phyloP scores from a whole-genome alignment of 2,888 invertebrate species.

The Cosmopolites sordidus region DNA sequence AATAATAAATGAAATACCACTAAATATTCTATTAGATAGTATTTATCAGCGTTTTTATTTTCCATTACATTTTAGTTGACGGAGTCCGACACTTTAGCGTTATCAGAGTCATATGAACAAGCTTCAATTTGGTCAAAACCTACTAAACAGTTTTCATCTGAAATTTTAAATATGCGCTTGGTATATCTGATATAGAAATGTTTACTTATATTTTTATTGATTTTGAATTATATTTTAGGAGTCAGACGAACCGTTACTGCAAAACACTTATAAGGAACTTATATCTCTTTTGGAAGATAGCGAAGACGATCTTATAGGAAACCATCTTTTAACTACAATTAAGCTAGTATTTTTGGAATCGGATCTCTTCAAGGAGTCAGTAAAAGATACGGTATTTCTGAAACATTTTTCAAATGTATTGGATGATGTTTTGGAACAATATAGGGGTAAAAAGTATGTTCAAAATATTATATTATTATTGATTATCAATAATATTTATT shows the following conservation, averaged over 20 bases:
- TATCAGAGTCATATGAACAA: constrained; percentile 21
- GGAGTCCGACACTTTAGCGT: constrained; percentile 19
- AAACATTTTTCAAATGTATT: constrained; percentile 48
- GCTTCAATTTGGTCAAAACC: constrained; percentile 19
- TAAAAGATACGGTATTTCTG: constrained; percentile 46
- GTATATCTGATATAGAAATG: constrained; percentile 7
- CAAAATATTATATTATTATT: too few relatives aligned
- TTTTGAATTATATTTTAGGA: constrained; percentile 17
- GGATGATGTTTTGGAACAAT: constrained; percentile 47
- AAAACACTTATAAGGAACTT: constrained; percentile 50
- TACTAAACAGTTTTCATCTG: constrained; percentile 22
- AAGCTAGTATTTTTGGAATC: constrained; percentile 51
- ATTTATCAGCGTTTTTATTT: too few relatives aligned
- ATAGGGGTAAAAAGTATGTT: constrained; percentile 48
- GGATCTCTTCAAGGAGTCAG: constrained; percentile 42
- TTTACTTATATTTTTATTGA: background rate
- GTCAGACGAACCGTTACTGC: constrained; percentile 21
- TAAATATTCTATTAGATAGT: too few relatives aligned
- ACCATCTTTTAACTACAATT: constrained; percentile 52
- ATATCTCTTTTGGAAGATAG: constrained; percentile 54
- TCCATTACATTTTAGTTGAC: constrained; percentile 26
- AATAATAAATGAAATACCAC: too few relatives aligned
- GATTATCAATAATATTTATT: too few relatives aligned
- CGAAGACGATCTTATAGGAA: constrained; percentile 54
- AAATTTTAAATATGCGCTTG: constrained; percentile 20